Conservation (phyloP, 2,113 vertebrate species). For the Mugil cephalus region DNA sequence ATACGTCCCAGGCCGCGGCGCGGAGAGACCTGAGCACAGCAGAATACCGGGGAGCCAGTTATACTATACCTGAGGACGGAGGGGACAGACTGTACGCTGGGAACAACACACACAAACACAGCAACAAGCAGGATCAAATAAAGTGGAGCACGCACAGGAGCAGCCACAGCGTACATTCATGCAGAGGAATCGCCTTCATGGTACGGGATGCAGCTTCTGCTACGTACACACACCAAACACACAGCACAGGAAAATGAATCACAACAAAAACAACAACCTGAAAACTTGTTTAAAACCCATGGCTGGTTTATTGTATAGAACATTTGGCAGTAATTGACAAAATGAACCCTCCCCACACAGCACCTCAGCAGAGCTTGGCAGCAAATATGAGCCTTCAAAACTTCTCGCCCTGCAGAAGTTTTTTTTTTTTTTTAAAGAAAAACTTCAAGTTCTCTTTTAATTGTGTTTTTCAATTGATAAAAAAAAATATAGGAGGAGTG, state of each 20-base stretch:
- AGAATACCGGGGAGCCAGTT: conserved; percentile 64
- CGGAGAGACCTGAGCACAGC: conserved; percentile 68
- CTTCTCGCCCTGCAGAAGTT: conserved; percentile 8
- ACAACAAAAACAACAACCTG: too few relatives aligned
- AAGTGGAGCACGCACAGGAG: conserved; percentile 39
- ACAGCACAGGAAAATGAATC: background rate
- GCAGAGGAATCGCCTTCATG: background rate
- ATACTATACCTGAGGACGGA: conserved; percentile 71
- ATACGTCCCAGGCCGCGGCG: conserved; percentile 51
- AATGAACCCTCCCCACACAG: conserved; percentile 19
- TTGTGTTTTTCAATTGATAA: background rate
- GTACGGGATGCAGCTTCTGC: background rate
- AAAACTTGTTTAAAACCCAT: conserved; percentile 33
- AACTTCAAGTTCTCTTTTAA: too few relatives aligned
- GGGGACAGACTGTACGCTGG: conserved; percentile 51
- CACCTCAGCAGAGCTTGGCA: conserved; percentile 47
- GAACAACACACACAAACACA: conserved; percentile 78
- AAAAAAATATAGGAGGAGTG: conserved; percentile 11
- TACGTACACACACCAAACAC: background rate
- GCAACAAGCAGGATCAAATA: conserved; percentile 74
- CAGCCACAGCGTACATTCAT: background rate
- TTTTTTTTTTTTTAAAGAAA: conserved; percentile 9
- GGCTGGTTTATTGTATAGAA: conserved; percentile 67
- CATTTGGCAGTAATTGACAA: conserved; percentile 75
- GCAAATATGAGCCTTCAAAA: conserved; percentile 29